Percentiles rank a stretch among this genome's conserved stretches.
Evolutionary conservation across 2,113 vertebrate species (phyloP).

Genomic region (Corythornis madagascariensis): DNA sequence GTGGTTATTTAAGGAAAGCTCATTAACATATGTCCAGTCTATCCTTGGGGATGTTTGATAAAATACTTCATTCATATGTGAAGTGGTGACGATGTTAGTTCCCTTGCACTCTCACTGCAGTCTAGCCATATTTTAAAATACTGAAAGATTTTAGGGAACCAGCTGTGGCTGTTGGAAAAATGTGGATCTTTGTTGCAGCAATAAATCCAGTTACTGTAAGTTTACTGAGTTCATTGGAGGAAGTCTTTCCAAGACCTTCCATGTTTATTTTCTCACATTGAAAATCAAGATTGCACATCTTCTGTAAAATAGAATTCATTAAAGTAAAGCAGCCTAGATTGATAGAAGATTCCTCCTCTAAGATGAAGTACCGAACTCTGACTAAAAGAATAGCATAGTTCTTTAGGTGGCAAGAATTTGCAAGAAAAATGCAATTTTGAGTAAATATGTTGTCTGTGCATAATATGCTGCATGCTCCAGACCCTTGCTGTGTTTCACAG

Average conservation of each 20-base stretch:
- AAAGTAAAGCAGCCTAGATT: background rate
- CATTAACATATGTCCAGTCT: background rate
- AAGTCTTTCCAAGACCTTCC: background rate
- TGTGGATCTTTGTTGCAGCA: background rate
- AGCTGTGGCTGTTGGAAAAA: background rate
- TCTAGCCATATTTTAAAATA: background rate
- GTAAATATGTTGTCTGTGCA: background rate
- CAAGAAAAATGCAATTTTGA: background rate
- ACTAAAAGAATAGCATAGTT: background rate
- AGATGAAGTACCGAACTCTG: background rate
- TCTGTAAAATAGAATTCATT: background rate
- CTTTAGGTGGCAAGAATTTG: background rate
- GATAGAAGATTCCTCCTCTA: background rate
- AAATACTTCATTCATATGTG: background rate
- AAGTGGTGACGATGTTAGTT: background rate
- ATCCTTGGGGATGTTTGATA: background rate
- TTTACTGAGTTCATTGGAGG: background rate
- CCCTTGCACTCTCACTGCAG: background rate
- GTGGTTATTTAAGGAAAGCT: conserved; percentile 16
- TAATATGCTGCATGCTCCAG: background rate
- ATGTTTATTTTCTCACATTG: background rate
- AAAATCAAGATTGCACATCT: background rate
- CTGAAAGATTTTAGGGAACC: background rate
- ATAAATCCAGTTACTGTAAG: background rate
- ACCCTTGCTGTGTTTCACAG: background rate